Evolutionary conservation across 2,113 vertebrate species (phyloP).

Genomic region (Pardalotus punctatus): DNA sequence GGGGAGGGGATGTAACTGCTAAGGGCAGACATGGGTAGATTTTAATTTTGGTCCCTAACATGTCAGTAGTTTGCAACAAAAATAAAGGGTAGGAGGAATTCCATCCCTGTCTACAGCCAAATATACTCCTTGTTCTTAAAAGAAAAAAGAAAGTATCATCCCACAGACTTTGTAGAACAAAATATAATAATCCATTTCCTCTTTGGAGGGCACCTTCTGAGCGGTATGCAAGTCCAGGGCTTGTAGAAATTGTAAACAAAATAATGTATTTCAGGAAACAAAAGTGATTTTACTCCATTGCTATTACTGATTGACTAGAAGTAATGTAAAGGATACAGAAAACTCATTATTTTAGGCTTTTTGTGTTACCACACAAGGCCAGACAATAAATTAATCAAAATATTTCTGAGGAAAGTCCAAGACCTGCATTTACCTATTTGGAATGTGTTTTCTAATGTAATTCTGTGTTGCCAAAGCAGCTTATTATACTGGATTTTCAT

Average conservation of each 20-base stretch:
- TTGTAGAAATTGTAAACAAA: neutral
- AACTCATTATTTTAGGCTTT: slow-evolving; percentile 14
- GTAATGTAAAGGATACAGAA: neutral
- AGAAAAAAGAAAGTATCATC: neutral
- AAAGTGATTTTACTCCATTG: neutral
- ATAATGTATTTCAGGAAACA: neutral
- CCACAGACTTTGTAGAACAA: neutral
- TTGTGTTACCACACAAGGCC: neutral
- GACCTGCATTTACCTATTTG: neutral
- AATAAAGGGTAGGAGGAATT: neutral
- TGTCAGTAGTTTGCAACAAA: neutral
- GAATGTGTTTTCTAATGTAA: neutral
- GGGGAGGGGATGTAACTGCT: neutral
- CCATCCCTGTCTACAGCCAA: neutral
- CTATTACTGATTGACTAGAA: neutral
- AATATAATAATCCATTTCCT: neutral
- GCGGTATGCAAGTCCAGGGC: neutral
- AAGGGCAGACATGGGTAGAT: neutral
- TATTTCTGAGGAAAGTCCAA: neutral
- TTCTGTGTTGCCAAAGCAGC: neutral
- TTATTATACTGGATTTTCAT: neutral
- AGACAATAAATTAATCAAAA: slow-evolving; percentile 1
- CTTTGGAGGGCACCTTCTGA: neutral
- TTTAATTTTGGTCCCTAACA: neutral
- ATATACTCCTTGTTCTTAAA: neutral